Evolutionary conservation across 2,797 vertebrate species (phyloP), one percentile per base, ranked within the genome.

Genomic region (Smutsia temminckii): DNA sequence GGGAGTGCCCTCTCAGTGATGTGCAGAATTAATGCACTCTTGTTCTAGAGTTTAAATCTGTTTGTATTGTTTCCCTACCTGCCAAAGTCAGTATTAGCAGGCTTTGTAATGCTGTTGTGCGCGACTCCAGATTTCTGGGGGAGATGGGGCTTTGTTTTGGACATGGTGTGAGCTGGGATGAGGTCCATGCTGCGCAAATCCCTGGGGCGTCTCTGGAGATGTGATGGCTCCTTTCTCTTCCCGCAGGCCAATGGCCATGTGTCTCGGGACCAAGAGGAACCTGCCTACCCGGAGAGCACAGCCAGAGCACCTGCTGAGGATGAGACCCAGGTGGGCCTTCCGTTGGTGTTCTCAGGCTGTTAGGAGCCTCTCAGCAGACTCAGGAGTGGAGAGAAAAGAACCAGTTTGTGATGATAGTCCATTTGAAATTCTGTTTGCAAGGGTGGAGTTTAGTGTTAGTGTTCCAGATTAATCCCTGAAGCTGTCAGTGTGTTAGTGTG

Each of bases 241-340:
- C 89, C 89, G 64, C 89, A 99, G 98, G 97, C 97, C 95, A 97
- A 98, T 95, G 98, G 98, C 91, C 97, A 81, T 0, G 96, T 98
- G 97, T 96, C 98, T 88, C 97, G 97, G 0, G 98, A 98, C 98
- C 97, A 94, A 91, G 98, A 97, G 4, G 85, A 61, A 55, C 64
- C 89, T 32, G 29, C 91, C 93, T 97, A 85, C 93, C 87, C 86
- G 72, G 98, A 98, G 97, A 95, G 87, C 55, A 94, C 96, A 94
- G 97, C 95, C 91, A 97, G 98, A 96, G 97, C 91, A 63, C 96
- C 97, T 71, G 29, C 91, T n/a, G 98, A 98, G 93, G 98, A 98
- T 0, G 98, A 98, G 97, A 98, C 98, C 1, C 97, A 99, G 98
- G 98, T 99, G 97, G 85, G 77, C 23, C 55, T 72, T 86, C 89